Base-by-base conservation (phyloP, 2,888 invertebrate genomes). In the Leptopterna dolabrata region DNA sequence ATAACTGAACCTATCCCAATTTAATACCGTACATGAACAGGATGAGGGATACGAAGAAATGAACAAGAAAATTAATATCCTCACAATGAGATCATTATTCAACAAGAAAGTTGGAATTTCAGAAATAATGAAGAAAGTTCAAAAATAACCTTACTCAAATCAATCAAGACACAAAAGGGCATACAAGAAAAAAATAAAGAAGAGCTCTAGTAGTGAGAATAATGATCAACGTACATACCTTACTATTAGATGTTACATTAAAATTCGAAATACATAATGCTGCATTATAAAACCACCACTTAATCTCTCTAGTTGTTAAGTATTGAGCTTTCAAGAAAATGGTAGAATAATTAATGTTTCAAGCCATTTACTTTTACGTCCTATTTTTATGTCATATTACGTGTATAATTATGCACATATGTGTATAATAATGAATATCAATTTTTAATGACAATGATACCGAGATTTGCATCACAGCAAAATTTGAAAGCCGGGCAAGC, bases 261-360 rank as follows among this genome's bases (percentile, higher is more conserved):
- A 55, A 55, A 55, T n/a, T 55, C 55, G n/a, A n/a, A 55, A 7
- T 55, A 55, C 55, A 7, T 55, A 55, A 7, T n/a, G 7, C 19
- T 55, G 19, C 19, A 7, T 55, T 19, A 16, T 55, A n/a, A n/a
- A 55, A 55, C 55, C 55, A 55, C 55, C 55, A 55, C 55, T 55
- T 55, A 55, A n/a, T 55, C 19, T 55, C 7, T 2, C 45, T 55
- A 55, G n/a, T 19, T 55, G 16, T 55, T 19, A 55, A 27, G 36
- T 71, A 71, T 71, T 71, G 71, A 71, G 71, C 71, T 71, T 71
- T n/a, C 4, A 27, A 27, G 71, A 71, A 36, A 71, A 71, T 29
- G 71, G 14, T n/a, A 36, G 36, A 71, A n/a, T n/a, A n/a, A n/a
- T 55, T 55, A 19, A 55, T 19, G 55, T 55, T n/a, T 19, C n/a